These are phyloP conservation scores for Sebastes fasciatus DNA, from an alignment of 2,113 vertebrate genomes.

Conservation along the genomic window DNA sequence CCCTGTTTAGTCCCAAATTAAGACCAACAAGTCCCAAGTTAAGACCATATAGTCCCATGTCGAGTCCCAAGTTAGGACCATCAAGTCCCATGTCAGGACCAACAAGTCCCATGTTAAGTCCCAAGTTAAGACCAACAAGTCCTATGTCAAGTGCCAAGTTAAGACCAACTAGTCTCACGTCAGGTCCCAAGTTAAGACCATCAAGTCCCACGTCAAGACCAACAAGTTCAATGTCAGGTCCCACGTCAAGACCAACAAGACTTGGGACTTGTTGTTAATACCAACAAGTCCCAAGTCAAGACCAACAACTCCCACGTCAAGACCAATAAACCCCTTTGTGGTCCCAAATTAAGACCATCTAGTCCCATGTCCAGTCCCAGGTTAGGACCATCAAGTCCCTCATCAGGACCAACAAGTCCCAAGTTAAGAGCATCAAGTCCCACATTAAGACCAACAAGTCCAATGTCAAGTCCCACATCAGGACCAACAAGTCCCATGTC, in stretches of 20 bases:
- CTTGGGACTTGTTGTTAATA: too few relatives aligned
- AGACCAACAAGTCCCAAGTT: too few relatives aligned
- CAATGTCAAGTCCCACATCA: neutral
- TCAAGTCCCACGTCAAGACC: neutral
- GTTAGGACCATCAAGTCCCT: too few relatives aligned
- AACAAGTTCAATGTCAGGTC: too few relatives aligned
- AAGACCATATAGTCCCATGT: too few relatives aligned
- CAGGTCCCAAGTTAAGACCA: neutral
- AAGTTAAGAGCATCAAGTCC: too few relatives aligned
- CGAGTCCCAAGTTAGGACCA: too few relatives aligned
- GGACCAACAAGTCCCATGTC: too few relatives aligned
- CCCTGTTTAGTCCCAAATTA: neutral
- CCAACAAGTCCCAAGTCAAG: neutral
- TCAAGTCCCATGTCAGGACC: too few relatives aligned
- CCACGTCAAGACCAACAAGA: too few relatives aligned
- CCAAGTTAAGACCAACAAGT: neutral
- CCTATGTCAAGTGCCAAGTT: neutral
- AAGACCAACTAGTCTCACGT: neutral
- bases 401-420: neutral
- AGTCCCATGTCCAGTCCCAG: neutral
- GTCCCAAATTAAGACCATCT: too few relatives aligned
- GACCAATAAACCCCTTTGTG: neutral
- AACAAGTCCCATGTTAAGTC: neutral
- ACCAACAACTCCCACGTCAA: neutral
- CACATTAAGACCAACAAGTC: too few relatives aligned